Conservation (phyloP, 92 coral and sea anemone genomes). For the Palythoa grandiflora region DNA sequence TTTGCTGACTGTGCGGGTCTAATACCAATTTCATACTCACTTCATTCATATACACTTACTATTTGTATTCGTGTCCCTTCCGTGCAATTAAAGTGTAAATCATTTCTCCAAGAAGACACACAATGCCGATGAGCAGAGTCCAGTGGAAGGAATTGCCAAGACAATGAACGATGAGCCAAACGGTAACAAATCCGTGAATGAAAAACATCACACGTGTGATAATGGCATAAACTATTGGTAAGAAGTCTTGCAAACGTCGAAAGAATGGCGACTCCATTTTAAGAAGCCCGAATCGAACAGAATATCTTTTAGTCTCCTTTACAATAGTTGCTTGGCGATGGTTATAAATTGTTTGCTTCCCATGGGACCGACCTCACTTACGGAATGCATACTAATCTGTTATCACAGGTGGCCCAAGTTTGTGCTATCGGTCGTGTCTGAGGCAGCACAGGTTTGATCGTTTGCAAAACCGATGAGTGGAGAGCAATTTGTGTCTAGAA, state of each 20-base stretch:
- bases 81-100: slow-evolving; percentile 87
- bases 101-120: slow-evolving; percentile 85
- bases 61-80: slow-evolving; percentile 95
- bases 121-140: slow-evolving; percentile 80
- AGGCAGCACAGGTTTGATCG: not conserved
- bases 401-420: slow-evolving; percentile 5
- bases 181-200: slow-evolving; percentile 87
- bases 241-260: slow-evolving; percentile 63
- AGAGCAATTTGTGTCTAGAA: too few relatives aligned
- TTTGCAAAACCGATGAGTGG: too few relatives aligned
- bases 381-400: not conserved
- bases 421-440: not conserved
- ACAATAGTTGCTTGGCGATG: slow-evolving; percentile 45
- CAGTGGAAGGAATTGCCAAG: slow-evolving; percentile 65
- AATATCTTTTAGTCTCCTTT: not conserved
- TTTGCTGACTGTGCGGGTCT: not conserved
- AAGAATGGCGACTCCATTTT: slow-evolving; percentile 36
- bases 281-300: not conserved
- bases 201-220: slow-evolving; percentile 91
- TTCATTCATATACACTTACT: slow-evolving; percentile 67
- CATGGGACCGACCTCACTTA: not conserved
- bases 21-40: too few relatives aligned
- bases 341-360: not conserved
- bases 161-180: slow-evolving; percentile 88
- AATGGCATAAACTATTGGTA: slow-evolving; percentile 88